phyloP scores from a whole-genome alignment of 2,888 invertebrate species.

The Polyploca ridens region DNA sequence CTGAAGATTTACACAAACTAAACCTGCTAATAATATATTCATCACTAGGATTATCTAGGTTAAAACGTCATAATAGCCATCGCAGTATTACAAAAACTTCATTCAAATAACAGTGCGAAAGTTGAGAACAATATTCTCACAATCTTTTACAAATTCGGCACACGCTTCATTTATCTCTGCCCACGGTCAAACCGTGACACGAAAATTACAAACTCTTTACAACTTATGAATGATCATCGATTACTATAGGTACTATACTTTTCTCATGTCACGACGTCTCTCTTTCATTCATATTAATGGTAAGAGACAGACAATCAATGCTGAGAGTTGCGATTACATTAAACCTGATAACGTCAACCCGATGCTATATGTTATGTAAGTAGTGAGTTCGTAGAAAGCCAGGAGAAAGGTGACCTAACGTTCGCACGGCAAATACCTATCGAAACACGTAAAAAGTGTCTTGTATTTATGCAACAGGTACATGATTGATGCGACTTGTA shows the following conservation, averaged over 20 bases:
- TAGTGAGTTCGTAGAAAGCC: slow-evolving; percentile 58
- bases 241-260: background rate
- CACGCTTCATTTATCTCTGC: background rate
- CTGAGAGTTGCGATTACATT: slow-evolving; percentile 30
- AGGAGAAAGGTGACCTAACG: slow-evolving; percentile 60
- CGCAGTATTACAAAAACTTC: background rate
- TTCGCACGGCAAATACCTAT: slow-evolving; percentile 50
- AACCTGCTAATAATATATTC: background rate
- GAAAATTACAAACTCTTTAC: slow-evolving; percentile 8
- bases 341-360: slow-evolving; percentile 28
- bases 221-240: slow-evolving; percentile 8
- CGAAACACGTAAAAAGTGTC: slow-evolving; percentile 46
- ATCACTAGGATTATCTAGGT: background rate
- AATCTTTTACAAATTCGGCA: background rate
- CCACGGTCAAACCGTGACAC: slow-evolving; percentile 7
- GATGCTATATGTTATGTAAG: slow-evolving; percentile 32
- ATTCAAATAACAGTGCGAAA: background rate
- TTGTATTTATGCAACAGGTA: slow-evolving; percentile 50
- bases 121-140: background rate
- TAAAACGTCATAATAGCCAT: background rate
- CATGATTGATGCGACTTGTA: slow-evolving; percentile 29
- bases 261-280: background rate
- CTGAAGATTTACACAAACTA: background rate
- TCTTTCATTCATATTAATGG: background rate
- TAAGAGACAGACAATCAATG: slow-evolving; percentile 27